Conservation (phyloP, 2,797 vertebrate genomes). For the Merluccius polli region DNA sequence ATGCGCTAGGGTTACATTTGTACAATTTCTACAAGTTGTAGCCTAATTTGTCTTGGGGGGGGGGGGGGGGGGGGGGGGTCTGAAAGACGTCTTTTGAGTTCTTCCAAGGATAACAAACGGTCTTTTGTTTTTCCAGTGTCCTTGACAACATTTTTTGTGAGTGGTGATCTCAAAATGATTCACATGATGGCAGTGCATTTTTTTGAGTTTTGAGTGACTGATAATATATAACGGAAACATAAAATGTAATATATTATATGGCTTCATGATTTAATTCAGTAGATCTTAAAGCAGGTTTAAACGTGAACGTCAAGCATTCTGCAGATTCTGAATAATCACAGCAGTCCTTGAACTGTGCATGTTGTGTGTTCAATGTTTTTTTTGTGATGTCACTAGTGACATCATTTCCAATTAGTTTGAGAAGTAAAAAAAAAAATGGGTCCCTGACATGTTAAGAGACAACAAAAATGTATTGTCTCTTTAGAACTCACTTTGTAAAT, state of each 20-base stretch:
- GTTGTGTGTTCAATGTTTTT: constrained; percentile 29
- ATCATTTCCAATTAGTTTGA: background rate
- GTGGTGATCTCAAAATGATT: constrained; percentile 2
- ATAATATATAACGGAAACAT: too few species aligned
- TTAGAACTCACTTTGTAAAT: constrained; percentile 47
- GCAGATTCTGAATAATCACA: constrained; percentile 12
- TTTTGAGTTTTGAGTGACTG: background rate
- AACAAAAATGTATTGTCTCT: background rate
- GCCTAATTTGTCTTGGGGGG: background rate
- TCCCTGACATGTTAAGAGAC: background rate
- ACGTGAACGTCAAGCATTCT: constrained; percentile 12
- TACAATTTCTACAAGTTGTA: background rate
- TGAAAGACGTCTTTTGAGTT: background rate
- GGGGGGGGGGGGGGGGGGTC: too few species aligned
- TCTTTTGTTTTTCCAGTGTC: background rate
- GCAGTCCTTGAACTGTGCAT: constrained; percentile 49
- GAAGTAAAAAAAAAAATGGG: background rate
- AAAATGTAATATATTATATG: background rate
- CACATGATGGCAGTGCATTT: background rate
- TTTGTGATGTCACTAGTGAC: constrained; percentile 12
- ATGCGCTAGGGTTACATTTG: background rate
- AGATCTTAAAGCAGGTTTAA: background rate
- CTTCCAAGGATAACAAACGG: constrained; percentile 2
- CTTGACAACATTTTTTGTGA: background rate
- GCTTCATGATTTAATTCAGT: background rate